These are phyloP conservation scores for Drosophila bunnanda DNA, from an alignment of 2,888 invertebrate species.

Conservation along the genomic window DNA sequence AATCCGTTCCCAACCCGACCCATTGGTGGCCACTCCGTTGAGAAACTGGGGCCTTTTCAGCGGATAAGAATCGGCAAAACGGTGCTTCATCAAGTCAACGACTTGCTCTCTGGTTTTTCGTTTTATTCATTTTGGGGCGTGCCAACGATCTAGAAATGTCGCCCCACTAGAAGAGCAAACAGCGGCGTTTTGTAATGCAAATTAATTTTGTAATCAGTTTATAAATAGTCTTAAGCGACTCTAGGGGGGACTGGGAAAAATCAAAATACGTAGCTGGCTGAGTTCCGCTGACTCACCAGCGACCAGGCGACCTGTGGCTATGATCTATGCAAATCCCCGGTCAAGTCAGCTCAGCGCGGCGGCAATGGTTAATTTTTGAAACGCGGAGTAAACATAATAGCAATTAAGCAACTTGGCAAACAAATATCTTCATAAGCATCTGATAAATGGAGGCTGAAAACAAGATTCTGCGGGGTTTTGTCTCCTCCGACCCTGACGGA, in stretches of 20 bases:
- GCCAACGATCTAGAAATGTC: constrained; percentile 63
- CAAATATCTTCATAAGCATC: constrained; percentile 61
- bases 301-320: constrained; percentile 35
- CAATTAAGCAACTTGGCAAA: constrained; percentile 63
- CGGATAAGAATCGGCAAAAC: constrained; percentile 60
- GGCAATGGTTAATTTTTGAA: constrained; percentile 47
- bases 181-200: constrained; percentile 64
- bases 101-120: constrained; percentile 42
- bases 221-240: constrained; percentile 55
- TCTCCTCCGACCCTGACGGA: constrained; percentile 35
- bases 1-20: constrained; percentile 34
- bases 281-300: constrained; percentile 61
- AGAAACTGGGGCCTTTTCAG: constrained; percentile 23
- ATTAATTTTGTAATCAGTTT: constrained; percentile 66
- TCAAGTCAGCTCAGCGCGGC: constrained; percentile 49
- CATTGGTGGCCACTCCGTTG: constrained; percentile 26
- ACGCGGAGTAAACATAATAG: constrained; percentile 66
- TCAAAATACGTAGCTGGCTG: constrained; percentile 33
- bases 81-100: constrained; percentile 66
- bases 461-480: constrained; percentile 44
- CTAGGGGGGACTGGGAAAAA: constrained; percentile 22
- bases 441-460: constrained; percentile 60
- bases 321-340: constrained; percentile 65
- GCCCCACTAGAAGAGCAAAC: constrained; percentile 27
- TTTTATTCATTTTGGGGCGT: constrained; percentile 55